A percentile compares a stretch with the other conserved stretches of the same genome.
phyloP scores from a whole-genome alignment of 2,888 invertebrate genomes.

The Epicampocera succincta region DNA sequence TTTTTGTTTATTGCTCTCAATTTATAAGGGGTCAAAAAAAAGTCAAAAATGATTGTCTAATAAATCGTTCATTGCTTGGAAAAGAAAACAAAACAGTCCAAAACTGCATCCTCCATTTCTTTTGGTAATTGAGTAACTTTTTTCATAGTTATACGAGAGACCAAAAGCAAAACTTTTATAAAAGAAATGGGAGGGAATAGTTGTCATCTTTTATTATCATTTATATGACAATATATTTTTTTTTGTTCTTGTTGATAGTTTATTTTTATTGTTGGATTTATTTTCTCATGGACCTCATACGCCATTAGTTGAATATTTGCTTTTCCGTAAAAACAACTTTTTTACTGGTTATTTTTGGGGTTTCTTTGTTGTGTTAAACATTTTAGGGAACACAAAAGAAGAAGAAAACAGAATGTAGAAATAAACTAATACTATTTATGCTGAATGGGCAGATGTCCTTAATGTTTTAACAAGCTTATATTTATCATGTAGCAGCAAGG shows the following conservation, averaged over 20 bases:
- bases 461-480: constrained; percentile 64
- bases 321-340: constrained; percentile 31
- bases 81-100: neutral
- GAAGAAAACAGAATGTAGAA: constrained; percentile 6
- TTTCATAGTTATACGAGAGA: neutral
- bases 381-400: neutral
- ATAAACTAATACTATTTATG: constrained; percentile 62
- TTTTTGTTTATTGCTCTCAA: constrained; percentile 17
- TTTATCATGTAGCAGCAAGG: constrained; percentile 42
- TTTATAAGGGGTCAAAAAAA: constrained; percentile 1
- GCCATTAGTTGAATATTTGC: constrained; percentile 7
- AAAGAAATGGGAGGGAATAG: neutral
- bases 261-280: constrained; percentile 42
- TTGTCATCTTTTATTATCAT: constrained; percentile 47
- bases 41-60: constrained; percentile 8
- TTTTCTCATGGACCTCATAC: constrained; percentile 4
- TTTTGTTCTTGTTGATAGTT: constrained; percentile 48
- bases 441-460: constrained; percentile 68
- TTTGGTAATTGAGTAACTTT: constrained; percentile 11
- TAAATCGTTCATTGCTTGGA: constrained; percentile 38
- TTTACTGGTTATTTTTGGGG: constrained; percentile 12
- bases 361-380: constrained; percentile 22
- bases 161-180: constrained; percentile 3
- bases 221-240: constrained; percentile 56
- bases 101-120: constrained; percentile 4